A percentile compares a stretch with the other conserved stretches of the same genome.
phyloP scores from a whole-genome alignment of 2,888 invertebrate species.

The Gymnosoma rotundatum region DNA sequence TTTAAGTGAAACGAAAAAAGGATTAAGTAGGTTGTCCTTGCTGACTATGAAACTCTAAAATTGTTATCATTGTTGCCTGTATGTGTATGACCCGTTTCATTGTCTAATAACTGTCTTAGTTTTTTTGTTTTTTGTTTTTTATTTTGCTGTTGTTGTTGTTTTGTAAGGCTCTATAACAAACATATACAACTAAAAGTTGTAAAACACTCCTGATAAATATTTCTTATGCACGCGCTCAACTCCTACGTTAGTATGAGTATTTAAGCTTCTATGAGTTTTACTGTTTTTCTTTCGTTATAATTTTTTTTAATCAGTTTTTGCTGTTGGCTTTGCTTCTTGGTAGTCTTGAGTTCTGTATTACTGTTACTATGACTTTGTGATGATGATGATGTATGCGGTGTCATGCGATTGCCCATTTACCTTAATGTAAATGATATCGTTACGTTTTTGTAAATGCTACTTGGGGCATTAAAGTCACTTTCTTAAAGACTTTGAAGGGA shows the following conservation, averaged over 20 bases:
- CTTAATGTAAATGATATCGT: conserved; percentile 35
- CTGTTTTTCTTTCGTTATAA: conserved; percentile 1
- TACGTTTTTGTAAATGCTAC: conserved; percentile 24
- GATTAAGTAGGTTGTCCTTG: conserved; percentile 62
- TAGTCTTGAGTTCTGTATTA: neutral
- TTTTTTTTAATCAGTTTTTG: neutral
- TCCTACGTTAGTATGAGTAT: neutral
- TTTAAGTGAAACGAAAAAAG: conserved; percentile 27
- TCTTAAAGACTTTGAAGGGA: conserved; percentile 39
- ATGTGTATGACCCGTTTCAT: conserved; percentile 54
- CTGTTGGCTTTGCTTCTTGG: neutral
- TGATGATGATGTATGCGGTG: conserved; percentile 43
- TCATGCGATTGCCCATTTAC: conserved; percentile 17
- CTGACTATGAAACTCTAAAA: conserved; percentile 12
- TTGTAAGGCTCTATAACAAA: neutral
- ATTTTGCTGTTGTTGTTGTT: neutral
- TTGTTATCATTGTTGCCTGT: conserved; percentile 21
- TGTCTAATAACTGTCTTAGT: conserved; percentile 62
- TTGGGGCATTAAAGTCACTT: conserved; percentile 49
- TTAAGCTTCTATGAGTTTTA: conserved; percentile 11
- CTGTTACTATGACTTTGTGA: conserved; percentile 42
- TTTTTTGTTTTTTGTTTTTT: conserved; percentile 25
- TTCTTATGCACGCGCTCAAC: neutral
- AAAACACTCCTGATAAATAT: neutral
- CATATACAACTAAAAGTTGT: neutral